A percentile compares a stretch with the other conserved stretches of the same genome.
These are phyloP conservation scores for Nycteola revayana DNA, from an alignment of 2,888 invertebrate species.

Conservation along the genomic window DNA sequence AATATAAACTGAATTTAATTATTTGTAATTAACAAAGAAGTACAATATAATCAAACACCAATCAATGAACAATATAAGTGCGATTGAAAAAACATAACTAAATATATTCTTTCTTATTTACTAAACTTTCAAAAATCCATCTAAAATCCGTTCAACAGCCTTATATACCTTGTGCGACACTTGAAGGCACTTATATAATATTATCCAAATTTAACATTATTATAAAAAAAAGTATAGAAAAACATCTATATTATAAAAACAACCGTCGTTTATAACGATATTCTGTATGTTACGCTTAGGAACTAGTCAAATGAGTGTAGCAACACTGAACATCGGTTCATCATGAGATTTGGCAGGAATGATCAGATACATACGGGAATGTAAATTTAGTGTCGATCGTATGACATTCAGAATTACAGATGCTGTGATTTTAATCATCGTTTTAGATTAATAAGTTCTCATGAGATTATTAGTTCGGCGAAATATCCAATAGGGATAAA, in stretches of 20 bases:
- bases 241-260: slow-evolving; percentile 31
- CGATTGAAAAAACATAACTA: slow-evolving; percentile 20
- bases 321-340: slow-evolving; percentile 13
- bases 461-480: too few species aligned
- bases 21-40: too few species aligned
- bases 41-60: slow-evolving; percentile 6
- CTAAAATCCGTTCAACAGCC: slow-evolving; percentile 41
- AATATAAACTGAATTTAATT: too few species aligned
- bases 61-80: slow-evolving; percentile 1
- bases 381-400: slow-evolving; percentile 4
- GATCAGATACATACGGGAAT: slow-evolving; percentile 16
- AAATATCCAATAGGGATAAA: too few species aligned
- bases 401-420: too few species aligned
- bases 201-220: slow-evolving; percentile 24
- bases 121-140: slow-evolving; percentile 45
- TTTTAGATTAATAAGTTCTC: too few species aligned
- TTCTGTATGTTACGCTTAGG: slow-evolving; percentile 27
- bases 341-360: slow-evolving; percentile 18
- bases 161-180: slow-evolving; percentile 30
- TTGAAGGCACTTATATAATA: slow-evolving; percentile 48
- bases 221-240: slow-evolving; percentile 38
- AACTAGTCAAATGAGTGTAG: slow-evolving; percentile 32
- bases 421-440: too few species aligned
- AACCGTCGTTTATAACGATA: slow-evolving; percentile 13
- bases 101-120: slow-evolving; percentile 32